Percentiles rank a stretch among this genome's conserved stretches.
phyloP scores from a whole-genome alignment of 1,140 invertebrate species.

The Drosophila persimilis region DNA sequence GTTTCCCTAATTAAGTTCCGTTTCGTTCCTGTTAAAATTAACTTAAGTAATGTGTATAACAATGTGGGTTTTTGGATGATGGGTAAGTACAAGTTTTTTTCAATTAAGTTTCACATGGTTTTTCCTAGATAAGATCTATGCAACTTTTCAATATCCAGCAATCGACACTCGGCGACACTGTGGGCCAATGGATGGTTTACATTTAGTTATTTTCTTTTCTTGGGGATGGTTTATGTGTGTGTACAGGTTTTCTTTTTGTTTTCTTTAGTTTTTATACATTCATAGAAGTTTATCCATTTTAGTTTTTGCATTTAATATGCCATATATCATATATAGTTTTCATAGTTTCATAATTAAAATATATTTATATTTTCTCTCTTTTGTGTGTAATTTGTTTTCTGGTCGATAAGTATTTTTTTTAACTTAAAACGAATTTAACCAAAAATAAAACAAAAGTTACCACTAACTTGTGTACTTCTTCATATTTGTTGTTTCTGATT shows the following conservation, averaged over 20 bases:
- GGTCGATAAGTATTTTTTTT: constrained; percentile 33
- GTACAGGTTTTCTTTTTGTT: constrained; percentile 11
- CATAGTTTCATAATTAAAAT: constrained; percentile 66
- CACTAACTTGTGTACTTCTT: constrained; percentile 73
- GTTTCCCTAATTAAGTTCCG: constrained; percentile 23
- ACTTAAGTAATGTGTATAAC: constrained; percentile 41
- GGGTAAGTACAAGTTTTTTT: constrained; percentile 47
- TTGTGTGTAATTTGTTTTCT: constrained; percentile 36
- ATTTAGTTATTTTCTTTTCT: background rate
- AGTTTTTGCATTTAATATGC: constrained; percentile 42
- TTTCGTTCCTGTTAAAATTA: constrained; percentile 32
- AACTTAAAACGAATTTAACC: constrained; percentile 78
- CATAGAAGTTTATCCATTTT: constrained; percentile 23
- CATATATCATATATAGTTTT: constrained; percentile 14
- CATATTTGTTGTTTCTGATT: constrained; percentile 39
- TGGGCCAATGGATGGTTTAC: constrained; percentile 26
- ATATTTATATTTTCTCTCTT: constrained; percentile 56
- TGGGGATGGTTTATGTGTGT: constrained; percentile 13
- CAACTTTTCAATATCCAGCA: constrained; percentile 57
- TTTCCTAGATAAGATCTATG: background rate
- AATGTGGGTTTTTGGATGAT: constrained; percentile 8
- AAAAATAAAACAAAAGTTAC: constrained; percentile 58
- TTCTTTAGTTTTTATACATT: constrained; percentile 45
- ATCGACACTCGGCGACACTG: constrained; percentile 8
- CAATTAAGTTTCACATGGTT: constrained; percentile 14